Conservation (phyloP, 2,113 vertebrate species). For the Coturnix japonica region DNA sequence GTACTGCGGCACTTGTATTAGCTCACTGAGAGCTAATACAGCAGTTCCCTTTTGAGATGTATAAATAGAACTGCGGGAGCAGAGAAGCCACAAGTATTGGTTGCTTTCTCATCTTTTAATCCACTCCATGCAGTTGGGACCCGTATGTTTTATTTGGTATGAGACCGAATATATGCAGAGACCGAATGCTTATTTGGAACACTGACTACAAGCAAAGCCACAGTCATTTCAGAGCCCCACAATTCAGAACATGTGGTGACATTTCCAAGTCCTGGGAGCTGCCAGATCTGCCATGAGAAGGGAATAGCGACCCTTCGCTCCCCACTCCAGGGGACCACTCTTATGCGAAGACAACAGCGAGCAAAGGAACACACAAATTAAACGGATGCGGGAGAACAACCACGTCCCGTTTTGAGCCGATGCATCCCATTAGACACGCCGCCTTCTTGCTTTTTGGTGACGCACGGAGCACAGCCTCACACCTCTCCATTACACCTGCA, state of each 20-base stretch:
- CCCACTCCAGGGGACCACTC: neutral
- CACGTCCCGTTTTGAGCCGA: neutral
- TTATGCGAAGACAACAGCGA: neutral
- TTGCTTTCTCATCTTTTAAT: conserved; percentile 47
- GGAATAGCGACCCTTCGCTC: conserved; percentile 23
- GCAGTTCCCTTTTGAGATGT: conserved; percentile 23
- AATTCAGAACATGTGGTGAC: conserved; percentile 64
- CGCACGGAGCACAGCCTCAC: neutral
- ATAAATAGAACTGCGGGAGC: conserved; percentile 53
- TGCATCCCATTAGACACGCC: neutral
- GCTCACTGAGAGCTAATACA: neutral
- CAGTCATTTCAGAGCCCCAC: neutral
- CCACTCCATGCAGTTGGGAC: neutral
- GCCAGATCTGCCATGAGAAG: conserved; percentile 12
- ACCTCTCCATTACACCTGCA: neutral
- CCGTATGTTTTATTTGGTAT: conserved; percentile 29
- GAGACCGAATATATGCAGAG: conserved; percentile 37
- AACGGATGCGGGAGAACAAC: neutral
- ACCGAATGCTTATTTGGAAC: conserved; percentile 56
- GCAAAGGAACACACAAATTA: neutral
- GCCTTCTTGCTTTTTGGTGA: neutral
- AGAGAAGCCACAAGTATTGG: conserved; percentile 38
- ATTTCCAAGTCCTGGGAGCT: neutral
- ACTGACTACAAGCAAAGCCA: conserved; percentile 39
- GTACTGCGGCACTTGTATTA: neutral